Evolutionary conservation across 2,888 invertebrate species (phyloP), one percentile per base, ranked within the genome.

Genomic region (Drosophila hamatofila): DNA sequence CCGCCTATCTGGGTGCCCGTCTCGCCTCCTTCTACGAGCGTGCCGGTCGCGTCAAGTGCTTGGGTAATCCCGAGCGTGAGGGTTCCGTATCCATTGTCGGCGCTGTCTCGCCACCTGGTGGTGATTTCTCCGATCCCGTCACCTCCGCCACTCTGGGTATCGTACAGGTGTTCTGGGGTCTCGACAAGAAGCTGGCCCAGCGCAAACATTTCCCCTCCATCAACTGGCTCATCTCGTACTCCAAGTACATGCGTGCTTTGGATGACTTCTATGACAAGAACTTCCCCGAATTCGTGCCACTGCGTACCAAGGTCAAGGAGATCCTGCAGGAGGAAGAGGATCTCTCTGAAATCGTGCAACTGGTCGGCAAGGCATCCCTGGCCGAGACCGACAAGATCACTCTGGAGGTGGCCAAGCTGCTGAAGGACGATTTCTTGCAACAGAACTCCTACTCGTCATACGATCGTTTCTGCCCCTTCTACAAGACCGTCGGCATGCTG

Each of bases 51-150:
- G 98, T 99, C 83, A 98, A 97, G 94, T 99, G 98, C 91, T 94
- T 99, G 72, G 99, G 99, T 87, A 99, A 98, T 94, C 99, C 99
- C 6, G 98, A 98, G 92, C 95, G 99, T 89, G 99, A 99, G 93
- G 99, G 99, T 69, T 98, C 98, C 66, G 99, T 99, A 64, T 99
- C 98, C 86, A 99, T 99, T 94, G 99, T 99, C 74, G 99, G 99
- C 81, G 99, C 99, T 92, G 99, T 99, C 75, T 99, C 99, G 2
- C 99, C 99, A 51, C 99, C 99, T 91, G 99, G 99, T 94, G 99
- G 99, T 94, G 99, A 99, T 94, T 99, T 99, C 95, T 99, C 99
- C 21, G 99, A 99, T 95, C 99, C 99, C 59, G 99, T 99, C 62
- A 99, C 99, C 3, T 98, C 99, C 0, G 99, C 99, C 70, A 99